A percentile compares a stretch with the other conserved stretches of the same genome.
Conservation (phyloP, 2,888 invertebrate genomes). For the Cataglyphis rosenhaueri region DNA sequence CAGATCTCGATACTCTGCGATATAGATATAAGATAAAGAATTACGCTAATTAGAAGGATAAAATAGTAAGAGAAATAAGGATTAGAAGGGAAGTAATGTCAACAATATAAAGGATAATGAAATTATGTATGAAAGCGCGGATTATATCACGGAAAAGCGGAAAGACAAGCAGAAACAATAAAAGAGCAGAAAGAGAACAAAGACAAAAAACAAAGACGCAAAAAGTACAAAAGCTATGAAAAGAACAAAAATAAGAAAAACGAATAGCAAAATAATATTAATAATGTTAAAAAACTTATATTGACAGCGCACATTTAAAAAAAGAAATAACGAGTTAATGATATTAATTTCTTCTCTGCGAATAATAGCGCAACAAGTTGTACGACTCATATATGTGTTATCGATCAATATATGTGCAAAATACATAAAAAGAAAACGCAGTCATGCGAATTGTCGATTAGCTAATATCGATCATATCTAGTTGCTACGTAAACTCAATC, state of each 20-base stretch:
- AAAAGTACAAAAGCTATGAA: constrained; percentile 54
- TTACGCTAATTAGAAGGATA: constrained; percentile 31
- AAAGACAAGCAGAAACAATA: constrained; percentile 51
- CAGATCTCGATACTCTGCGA: constrained; percentile 46
- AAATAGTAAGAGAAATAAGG: constrained; percentile 11
- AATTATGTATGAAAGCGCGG: constrained; percentile 34
- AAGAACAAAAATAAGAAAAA: constrained; percentile 36
- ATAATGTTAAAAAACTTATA: not conserved
- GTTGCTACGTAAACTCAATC: constrained; percentile 37
- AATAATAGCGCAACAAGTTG: constrained; percentile 17
- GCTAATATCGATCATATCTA: constrained; percentile 36
- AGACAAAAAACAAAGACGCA: constrained; percentile 40
- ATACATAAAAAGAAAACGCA: constrained; percentile 36
- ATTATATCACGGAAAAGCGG: constrained; percentile 44
- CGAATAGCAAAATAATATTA: constrained; percentile 15
- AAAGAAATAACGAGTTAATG: constrained; percentile 11
- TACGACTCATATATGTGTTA: constrained; percentile 10
- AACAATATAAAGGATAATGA: constrained; percentile 45
- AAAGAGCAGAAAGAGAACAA: constrained; percentile 31
- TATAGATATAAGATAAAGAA: constrained; percentile 21
- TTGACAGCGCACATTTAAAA: not conserved
- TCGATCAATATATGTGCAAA: constrained; percentile 6
- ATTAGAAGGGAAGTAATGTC: constrained; percentile 7
- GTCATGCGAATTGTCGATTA: constrained; percentile 60
- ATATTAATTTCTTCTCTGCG: constrained; percentile 17